Evolutionary conservation across 1,140 invertebrate species (phyloP).

Genomic region (Bombus waltoni): DNA sequence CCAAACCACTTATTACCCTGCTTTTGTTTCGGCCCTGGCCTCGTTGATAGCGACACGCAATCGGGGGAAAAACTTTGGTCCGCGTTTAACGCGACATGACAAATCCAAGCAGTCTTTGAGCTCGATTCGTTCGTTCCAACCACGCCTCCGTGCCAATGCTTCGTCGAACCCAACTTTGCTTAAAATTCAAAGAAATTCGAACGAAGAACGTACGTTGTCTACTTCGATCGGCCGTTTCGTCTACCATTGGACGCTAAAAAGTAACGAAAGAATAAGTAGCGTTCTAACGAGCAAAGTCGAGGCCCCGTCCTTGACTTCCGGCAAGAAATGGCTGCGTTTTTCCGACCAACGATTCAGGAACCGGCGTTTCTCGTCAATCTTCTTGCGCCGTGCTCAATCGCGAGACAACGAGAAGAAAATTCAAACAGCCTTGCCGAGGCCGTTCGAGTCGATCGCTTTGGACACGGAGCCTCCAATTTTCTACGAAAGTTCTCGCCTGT

Average conservation of each 20-base stretch:
- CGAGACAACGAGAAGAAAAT: constrained; percentile 18
- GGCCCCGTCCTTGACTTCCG: constrained; percentile 57
- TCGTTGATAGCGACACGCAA: background rate
- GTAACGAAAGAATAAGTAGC: background rate
- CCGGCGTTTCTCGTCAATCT: constrained; percentile 40
- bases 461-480: background rate
- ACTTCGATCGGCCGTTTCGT: background rate
- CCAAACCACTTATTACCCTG: too few species aligned
- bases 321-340: constrained; percentile 53
- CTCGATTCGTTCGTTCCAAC: too few species aligned
- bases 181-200: background rate
- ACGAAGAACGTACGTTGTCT: background rate
- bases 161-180: background rate
- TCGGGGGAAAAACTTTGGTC: background rate
- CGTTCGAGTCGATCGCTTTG: background rate
- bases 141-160: too few species aligned
- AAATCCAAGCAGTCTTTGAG: background rate
- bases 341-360: constrained; percentile 47
- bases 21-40: background rate
- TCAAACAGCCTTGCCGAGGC: constrained; percentile 6
- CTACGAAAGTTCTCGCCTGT: background rate
- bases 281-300: constrained; percentile 64
- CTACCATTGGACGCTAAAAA: background rate
- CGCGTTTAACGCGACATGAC: background rate
- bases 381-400: constrained; percentile 41